Conservation (phyloP, 2,797 vertebrate genomes). For the Cirrhinus molitorella region DNA sequence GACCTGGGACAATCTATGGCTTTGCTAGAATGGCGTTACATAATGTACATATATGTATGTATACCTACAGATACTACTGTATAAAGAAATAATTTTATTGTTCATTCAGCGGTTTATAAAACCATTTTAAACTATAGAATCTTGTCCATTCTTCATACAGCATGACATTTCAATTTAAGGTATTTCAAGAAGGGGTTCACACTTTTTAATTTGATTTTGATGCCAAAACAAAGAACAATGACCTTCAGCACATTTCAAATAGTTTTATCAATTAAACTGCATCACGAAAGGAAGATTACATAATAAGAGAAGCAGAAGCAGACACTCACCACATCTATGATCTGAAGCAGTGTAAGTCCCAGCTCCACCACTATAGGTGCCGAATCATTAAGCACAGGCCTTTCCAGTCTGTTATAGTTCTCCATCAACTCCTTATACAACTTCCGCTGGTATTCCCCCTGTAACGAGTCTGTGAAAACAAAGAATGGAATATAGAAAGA, state of each 20-base stretch:
- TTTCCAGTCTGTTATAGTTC: slow-evolving; percentile 88
- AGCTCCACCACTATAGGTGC: slow-evolving; percentile 86
- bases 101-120: not conserved
- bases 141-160: not conserved
- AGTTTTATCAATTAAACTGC: not conserved
- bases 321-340: slow-evolving; percentile 89
- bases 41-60: not conserved
- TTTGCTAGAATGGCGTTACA: not conserved
- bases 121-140: not conserved
- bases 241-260: slow-evolving; percentile 2
- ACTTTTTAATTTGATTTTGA: slow-evolving; percentile 46
- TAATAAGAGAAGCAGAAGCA: slow-evolving; percentile 16
- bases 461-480: slow-evolving; percentile 79
- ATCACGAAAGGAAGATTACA: slow-evolving; percentile 9
- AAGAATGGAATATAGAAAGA: slow-evolving; percentile 10
- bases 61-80: not conserved
- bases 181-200: not conserved
- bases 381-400: slow-evolving; percentile 89
- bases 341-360: slow-evolving; percentile 89
- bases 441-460: slow-evolving; percentile 86
- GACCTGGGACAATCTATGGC: not conserved
- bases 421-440: slow-evolving; percentile 84
- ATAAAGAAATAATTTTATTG: not conserved
- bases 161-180: not conserved
- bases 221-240: slow-evolving; percentile 16